Conservation (phyloP, 2,797 vertebrate species). For the Euthynnus affinis region DNA sequence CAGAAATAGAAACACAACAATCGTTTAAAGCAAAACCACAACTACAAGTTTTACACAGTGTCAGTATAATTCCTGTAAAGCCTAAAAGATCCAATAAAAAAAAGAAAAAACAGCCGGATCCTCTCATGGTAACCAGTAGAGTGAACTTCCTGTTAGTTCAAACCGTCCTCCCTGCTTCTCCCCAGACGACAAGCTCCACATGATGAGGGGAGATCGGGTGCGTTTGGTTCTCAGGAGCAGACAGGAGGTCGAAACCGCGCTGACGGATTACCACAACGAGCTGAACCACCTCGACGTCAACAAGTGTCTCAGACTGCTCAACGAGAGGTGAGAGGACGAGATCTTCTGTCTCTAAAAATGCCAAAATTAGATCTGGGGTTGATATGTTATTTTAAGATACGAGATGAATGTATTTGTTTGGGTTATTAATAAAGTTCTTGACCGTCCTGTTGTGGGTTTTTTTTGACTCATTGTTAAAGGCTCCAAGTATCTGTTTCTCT, state of each 20-base stretch:
- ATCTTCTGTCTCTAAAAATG: background rate
- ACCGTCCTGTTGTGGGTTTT: no score
- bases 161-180: background rate
- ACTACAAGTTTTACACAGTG: no score
- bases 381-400: no score
- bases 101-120: background rate
- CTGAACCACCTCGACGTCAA: constrained; percentile 78
- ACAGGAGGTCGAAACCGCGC: constrained; percentile 69
- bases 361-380: no score
- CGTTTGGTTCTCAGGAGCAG: constrained; percentile 75
- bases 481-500: no score
- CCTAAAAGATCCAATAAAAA: no score
- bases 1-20: no score
- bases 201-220: constrained; percentile 31
- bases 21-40: no score
- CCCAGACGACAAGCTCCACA: constrained; percentile 67
- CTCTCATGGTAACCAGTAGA: background rate
- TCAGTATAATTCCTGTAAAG: no score
- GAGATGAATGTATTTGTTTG: no score
- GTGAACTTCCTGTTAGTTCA: background rate
- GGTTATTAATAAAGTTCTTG: no score
- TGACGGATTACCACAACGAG: constrained; percentile 77
- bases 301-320: constrained; percentile 80
- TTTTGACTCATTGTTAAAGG: no score
- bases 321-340: constrained; percentile 63